A percentile compares a stretch with the other conserved stretches of the same genome.
Conservation (phyloP, 2,113 vertebrate species). For the Eublepharis macularius region DNA sequence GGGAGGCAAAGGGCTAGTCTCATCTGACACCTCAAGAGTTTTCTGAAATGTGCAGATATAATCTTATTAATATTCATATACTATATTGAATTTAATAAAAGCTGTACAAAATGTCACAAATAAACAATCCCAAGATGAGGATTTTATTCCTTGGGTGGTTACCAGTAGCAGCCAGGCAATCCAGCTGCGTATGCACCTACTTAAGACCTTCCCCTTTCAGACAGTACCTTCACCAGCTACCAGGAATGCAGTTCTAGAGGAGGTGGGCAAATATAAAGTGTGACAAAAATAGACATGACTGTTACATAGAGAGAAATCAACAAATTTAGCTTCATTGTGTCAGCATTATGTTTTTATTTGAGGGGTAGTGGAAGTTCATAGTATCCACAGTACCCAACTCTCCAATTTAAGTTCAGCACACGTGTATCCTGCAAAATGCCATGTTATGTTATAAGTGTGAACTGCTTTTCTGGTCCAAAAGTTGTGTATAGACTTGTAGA, state of each 20-base stretch:
- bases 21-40: neutral
- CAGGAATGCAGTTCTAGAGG: neutral
- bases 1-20: neutral
- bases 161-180: neutral
- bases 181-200: neutral
- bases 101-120: no score
- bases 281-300: neutral
- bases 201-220: neutral
- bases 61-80: no score
- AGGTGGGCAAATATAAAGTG: neutral
- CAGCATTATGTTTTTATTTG: neutral
- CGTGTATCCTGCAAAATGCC: neutral
- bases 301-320: neutral
- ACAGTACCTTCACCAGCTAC: neutral
- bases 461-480: neutral
- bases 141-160: neutral
- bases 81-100: no score
- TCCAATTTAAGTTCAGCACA: neutral
- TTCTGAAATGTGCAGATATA: neutral
- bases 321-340: no score
- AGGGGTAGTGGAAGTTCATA: no score
- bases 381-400: no score
- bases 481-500: neutral
- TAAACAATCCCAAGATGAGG: no score
- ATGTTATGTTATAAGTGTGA: neutral